Percentiles rank a stretch among this genome's conserved stretches.
Conservation (phyloP, 2,888 invertebrate genomes). For the Sphaerophoria rueppellii region DNA sequence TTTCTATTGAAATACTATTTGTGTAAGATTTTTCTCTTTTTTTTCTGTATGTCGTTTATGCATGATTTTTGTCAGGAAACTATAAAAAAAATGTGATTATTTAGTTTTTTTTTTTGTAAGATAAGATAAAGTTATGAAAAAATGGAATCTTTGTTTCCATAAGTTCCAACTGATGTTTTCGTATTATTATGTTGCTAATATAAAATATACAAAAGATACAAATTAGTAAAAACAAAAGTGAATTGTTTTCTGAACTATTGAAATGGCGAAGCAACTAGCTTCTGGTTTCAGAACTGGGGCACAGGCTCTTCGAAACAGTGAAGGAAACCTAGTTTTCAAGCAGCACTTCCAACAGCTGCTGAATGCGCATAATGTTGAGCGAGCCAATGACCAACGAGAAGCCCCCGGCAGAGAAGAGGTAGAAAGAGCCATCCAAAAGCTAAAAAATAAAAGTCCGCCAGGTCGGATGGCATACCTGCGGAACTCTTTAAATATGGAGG, state of each 20-base stretch:
- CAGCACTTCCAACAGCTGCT: too few species aligned
- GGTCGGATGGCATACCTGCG: too few species aligned
- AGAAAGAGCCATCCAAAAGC: too few species aligned
- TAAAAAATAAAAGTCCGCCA: too few species aligned
- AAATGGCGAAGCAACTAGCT: too few species aligned
- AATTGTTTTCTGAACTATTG: background rate
- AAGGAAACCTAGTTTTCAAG: too few species aligned
- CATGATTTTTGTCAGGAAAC: conserved; percentile 7
- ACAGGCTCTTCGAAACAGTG: too few species aligned
- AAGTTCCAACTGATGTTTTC: conserved; percentile 25
- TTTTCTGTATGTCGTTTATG: background rate
- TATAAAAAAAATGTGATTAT: conserved; percentile 18
- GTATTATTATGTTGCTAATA: conserved; percentile 26
- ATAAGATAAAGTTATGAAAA: conserved; percentile 21
- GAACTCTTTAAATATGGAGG: too few species aligned
- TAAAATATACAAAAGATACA: conserved; percentile 21
- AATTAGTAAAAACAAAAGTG: background rate
- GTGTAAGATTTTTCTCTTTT: background rate
- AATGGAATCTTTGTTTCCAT: background rate
- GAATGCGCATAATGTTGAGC: too few species aligned
- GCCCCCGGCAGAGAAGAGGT: too few species aligned
- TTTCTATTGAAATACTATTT: conserved; percentile 20
- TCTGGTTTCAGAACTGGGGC: too few species aligned
- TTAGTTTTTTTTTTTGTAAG: conserved; percentile 21
- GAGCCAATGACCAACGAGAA: too few species aligned